Evolutionary conservation across 92 coral and sea anemone genomes (phyloP).

Genomic region (Anthopleura xanthogrammica): DNA sequence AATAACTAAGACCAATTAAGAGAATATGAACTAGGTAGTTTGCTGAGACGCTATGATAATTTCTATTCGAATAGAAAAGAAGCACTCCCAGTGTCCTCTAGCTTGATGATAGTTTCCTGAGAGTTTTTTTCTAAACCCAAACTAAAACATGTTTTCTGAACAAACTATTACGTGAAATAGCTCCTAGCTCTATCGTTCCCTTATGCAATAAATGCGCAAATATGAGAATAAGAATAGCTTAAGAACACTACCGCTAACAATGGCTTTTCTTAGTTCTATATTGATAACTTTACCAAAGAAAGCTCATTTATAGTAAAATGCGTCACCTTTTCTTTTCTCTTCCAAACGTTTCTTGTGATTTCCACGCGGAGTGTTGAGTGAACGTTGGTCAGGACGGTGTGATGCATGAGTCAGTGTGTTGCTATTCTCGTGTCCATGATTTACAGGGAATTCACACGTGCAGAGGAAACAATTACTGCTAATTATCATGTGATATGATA

Average conservation of each 20-base stretch:
- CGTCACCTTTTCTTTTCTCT: conserved; percentile 2
- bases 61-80: no score
- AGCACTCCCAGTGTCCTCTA: no score
- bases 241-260: neutral
- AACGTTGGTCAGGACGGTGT: neutral
- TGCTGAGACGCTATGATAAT: no score
- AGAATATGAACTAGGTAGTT: no score
- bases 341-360: neutral
- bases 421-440: neutral
- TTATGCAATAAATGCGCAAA: neutral
- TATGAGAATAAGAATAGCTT: neutral
- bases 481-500: no score
- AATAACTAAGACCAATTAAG: no score
- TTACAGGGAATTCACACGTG: no score
- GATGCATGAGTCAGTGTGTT: neutral
- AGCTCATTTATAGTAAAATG: neutral
- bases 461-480: no score
- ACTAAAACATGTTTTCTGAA: no score
- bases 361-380: conserved; percentile 6
- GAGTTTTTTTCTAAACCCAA: no score
- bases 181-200: neutral
- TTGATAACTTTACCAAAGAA: neutral
- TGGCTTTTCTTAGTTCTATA: neutral
- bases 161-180: no score
- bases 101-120: no score